Conservation (phyloP, 2,888 invertebrate genomes). For the Polyploca ridens region DNA sequence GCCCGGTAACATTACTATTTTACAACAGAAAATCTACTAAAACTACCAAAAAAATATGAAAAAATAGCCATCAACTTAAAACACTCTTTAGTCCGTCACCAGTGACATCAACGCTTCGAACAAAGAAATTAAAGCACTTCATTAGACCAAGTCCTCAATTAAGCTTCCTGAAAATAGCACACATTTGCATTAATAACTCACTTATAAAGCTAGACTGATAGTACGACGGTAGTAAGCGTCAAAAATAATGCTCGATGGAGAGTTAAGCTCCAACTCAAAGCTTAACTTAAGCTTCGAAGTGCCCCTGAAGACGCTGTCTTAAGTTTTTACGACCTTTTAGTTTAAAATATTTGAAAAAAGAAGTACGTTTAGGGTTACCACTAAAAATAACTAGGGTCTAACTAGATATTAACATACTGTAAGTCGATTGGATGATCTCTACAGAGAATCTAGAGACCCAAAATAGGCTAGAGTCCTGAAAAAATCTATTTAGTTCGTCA, state of each 20-base stretch:
- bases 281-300: constrained; percentile 42
- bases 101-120: background rate
- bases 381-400: no score
- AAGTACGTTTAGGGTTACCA: background rate
- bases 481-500: no score
- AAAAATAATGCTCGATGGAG: background rate
- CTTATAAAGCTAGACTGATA: background rate
- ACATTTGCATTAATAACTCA: background rate
- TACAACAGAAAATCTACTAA: no score
- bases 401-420: no score
- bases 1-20: no score
- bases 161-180: background rate
- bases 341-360: constrained; percentile 43
- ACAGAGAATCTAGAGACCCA: no score
- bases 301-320: constrained; percentile 38
- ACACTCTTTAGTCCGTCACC: background rate
- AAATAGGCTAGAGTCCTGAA: no score
- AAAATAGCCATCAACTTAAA: background rate
- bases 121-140: background rate
- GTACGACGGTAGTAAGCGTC: no score
- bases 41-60: no score
- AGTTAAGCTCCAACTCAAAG: constrained; percentile 24
- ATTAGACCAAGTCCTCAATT: background rate
- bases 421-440: no score
- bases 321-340: constrained; percentile 49